phyloP scores from a whole-genome alignment of 2,113 vertebrate genomes.

The Cyphomyrus plagiostoma region DNA sequence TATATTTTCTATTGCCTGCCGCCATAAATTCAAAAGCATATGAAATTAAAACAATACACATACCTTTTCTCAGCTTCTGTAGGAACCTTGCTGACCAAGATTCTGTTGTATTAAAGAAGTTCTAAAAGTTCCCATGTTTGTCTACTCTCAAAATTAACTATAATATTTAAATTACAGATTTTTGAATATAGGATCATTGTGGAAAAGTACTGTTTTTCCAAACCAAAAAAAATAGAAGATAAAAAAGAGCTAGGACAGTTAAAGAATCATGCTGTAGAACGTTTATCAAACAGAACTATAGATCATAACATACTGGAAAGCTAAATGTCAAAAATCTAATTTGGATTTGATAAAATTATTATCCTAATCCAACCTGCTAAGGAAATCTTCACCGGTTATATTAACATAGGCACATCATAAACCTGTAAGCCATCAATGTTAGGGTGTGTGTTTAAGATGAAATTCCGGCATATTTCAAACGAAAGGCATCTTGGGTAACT shows the following conservation, averaged over 20 bases:
- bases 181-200: not conserved
- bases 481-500: not conserved
- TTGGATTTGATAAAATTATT: not conserved
- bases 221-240: not conserved
- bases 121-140: not conserved
- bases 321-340: not conserved
- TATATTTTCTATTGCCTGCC: not conserved
- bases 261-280: not conserved
- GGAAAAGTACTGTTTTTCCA: not conserved
- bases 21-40: not conserved
- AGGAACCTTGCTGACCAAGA: not conserved
- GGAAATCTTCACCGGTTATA: not conserved
- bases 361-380: not conserved
- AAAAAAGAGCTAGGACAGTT: not conserved
- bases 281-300: not conserved
- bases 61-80: not conserved
- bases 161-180: not conserved
- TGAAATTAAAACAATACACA: not conserved
- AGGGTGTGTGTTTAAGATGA: not conserved
- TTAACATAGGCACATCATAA: not conserved
- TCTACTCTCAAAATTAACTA: not conserved
- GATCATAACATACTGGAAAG: not conserved
- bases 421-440: not conserved
- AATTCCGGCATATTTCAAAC: not conserved
- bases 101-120: not conserved